Evolutionary conservation across 2,888 invertebrate species (phyloP).

Genomic region (Orthonevra nobilis): DNA sequence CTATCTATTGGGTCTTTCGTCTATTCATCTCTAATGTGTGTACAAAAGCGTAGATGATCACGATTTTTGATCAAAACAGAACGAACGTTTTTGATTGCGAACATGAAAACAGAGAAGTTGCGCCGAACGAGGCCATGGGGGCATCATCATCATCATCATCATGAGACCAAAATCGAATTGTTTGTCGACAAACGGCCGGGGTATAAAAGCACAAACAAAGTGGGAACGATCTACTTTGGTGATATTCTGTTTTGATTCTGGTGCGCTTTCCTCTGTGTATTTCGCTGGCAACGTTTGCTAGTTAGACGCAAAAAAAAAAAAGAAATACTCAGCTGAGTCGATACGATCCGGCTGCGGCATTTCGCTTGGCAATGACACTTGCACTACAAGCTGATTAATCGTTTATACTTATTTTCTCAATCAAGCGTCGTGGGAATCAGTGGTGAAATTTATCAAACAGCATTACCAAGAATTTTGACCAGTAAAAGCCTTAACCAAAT

Average conservation of each 20-base stretch:
- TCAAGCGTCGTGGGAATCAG: not conserved
- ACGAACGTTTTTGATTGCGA: conserved; percentile 35
- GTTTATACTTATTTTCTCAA: conserved; percentile 43
- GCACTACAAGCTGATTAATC: conserved; percentile 46
- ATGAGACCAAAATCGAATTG: no score
- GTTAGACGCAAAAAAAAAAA: not conserved
- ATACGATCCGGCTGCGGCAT: conserved; percentile 19
- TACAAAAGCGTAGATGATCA: conserved; percentile 30
- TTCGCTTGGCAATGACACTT: conserved; percentile 58
- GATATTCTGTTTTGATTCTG: conserved; percentile 46
- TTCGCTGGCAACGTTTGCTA: no score
- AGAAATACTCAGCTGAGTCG: conserved; percentile 36
- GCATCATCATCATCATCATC: conserved; percentile 4
- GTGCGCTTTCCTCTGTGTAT: conserved; percentile 3
- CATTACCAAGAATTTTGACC: no score
- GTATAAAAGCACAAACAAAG: no score
- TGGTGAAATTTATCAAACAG: no score
- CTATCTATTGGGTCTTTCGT: conserved; percentile 29
- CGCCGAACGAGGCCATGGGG: conserved; percentile 46
- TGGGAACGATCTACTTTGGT: conserved; percentile 1
- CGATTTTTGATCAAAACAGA: conserved; percentile 58
- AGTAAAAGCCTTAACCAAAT: no score
- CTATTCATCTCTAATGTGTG: conserved; percentile 22
- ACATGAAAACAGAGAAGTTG: conserved; percentile 4
- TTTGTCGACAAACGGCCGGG: no score